These are phyloP conservation scores for Clarias fuscus DNA, from an alignment of 2,797 vertebrate species.

Conservation along the genomic window DNA sequence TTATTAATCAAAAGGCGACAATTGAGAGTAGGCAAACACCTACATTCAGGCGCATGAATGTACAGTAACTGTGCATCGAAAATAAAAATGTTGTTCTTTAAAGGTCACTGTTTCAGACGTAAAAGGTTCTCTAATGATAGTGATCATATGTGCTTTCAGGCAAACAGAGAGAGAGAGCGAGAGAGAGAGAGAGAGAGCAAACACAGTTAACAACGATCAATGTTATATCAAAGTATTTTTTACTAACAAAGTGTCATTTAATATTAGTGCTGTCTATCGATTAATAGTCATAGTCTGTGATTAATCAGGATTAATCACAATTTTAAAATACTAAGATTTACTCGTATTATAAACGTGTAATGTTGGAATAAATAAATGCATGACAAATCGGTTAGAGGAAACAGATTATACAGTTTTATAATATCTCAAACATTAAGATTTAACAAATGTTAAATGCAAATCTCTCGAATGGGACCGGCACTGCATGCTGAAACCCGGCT, in stretches of 20 bases:
- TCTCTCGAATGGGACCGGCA: too few species aligned
- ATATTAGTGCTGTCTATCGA: background rate
- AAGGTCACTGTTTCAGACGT: conserved; percentile 1
- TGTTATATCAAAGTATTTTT: background rate
- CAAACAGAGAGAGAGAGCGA: background rate
- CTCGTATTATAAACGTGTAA: too few species aligned
- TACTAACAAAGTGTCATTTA: background rate
- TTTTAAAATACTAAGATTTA: too few species aligned
- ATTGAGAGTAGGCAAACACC: background rate
- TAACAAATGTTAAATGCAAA: too few species aligned
- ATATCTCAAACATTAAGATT: too few species aligned
- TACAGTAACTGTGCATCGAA: background rate
- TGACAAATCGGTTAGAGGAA: too few species aligned
- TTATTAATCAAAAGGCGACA: background rate
- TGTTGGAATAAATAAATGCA: too few species aligned
- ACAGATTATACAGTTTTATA: too few species aligned
- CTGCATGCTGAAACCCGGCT: too few species aligned
- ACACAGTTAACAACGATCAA: background rate
- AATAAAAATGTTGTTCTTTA: background rate
- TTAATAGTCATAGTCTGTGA: too few species aligned
- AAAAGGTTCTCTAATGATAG: conserved; percentile 6
- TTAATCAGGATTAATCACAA: too few species aligned
- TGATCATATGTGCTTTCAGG: conserved; percentile 7
- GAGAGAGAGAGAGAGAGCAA: background rate
- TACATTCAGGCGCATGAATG: background rate